A percentile compares a stretch with the other conserved stretches of the same genome.
phyloP scores from a whole-genome alignment of 1,140 invertebrate species.

The Coenobita brevimanus region DNA sequence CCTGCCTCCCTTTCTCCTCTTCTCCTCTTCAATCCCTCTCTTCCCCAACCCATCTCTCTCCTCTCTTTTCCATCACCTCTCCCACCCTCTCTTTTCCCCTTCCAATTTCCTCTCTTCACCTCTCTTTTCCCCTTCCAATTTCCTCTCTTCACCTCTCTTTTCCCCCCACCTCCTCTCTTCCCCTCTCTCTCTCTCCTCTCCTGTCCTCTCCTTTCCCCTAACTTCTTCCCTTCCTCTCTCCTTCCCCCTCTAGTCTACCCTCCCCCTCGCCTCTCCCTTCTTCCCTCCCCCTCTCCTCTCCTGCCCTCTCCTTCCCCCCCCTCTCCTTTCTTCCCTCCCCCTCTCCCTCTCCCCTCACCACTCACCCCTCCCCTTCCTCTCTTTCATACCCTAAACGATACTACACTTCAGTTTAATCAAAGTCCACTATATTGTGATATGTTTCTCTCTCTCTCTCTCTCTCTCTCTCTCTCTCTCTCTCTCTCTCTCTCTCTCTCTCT shows the following conservation, averaged over 20 bases:
- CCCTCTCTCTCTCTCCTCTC: conserved; percentile 14
- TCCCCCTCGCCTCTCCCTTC: neutral
- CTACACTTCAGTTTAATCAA: no score
- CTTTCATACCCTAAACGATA: no score
- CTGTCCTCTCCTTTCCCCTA: neutral
- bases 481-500: neutral
- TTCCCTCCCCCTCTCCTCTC: neutral
- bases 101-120: neutral
- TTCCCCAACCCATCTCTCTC: neutral
- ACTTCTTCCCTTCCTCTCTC: neutral
- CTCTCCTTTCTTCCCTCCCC: conserved; percentile 2
- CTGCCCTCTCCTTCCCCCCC: no score
- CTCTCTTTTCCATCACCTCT: neutral
- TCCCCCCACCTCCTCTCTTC: neutral
- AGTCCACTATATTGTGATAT: no score
- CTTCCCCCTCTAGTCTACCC: neutral
- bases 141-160: conserved; percentile 4
- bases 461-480: conserved; percentile 16
- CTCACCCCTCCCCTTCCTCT: conserved; percentile 14
- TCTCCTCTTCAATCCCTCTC: neutral
- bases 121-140: neutral
- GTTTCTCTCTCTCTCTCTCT: neutral
- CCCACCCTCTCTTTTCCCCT: conserved; percentile 11
- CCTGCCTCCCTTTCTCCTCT: neutral
- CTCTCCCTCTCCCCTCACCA: neutral